Base-by-base conservation (phyloP, 2,797 vertebrate species). In the Alfaro cultratus region DNA sequence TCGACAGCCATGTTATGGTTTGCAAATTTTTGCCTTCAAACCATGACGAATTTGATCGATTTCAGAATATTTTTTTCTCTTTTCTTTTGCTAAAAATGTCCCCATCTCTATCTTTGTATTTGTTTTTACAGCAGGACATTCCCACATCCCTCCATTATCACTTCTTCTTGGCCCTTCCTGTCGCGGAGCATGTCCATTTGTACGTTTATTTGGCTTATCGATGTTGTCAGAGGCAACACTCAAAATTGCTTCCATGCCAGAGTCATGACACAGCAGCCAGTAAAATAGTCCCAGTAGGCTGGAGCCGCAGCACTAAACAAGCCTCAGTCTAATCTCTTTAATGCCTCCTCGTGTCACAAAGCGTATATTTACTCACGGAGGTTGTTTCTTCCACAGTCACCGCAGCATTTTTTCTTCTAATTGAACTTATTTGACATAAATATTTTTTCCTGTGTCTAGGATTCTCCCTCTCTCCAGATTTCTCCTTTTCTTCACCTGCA, bases 321-420 rank as follows among this genome's bases (percentile, higher is more conserved):
- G 71, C 64, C 64, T 39, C 11, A 12, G 36, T 45, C 41, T 75
- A 39, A 76, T 81, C 73, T 75, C 23, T 76, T 16, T 60, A 73
- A 77, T 72, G 57, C 77, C 55, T 47, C 26, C 23, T 70, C 62
- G 72, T 16, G 18, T 80, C 73, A 53, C 77, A 21, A 49, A 2
- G 34, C n/a, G 84, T 49, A 55, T 78, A 60, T 74, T 71, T 67
- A 34, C 29, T 64, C 43, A 77, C 64, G 21, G 36, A 26, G 41
- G 80, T 80, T 77, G 7, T 39, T 77, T 83, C 82, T 73, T 36
- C 82, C 73, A 72, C 74, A 62, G 67, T 85, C 80, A 51, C 57
- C 83, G 15, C 62, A 51, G 3, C 34, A 78, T 71, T 73, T 79
- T 84, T 81, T 46, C 49, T 60, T 79, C 82, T 83, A 84, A 86